Evolutionary conservation across 2,113 vertebrate genomes (phyloP).

Genomic region (Microcebus ravelobensis): DNA sequence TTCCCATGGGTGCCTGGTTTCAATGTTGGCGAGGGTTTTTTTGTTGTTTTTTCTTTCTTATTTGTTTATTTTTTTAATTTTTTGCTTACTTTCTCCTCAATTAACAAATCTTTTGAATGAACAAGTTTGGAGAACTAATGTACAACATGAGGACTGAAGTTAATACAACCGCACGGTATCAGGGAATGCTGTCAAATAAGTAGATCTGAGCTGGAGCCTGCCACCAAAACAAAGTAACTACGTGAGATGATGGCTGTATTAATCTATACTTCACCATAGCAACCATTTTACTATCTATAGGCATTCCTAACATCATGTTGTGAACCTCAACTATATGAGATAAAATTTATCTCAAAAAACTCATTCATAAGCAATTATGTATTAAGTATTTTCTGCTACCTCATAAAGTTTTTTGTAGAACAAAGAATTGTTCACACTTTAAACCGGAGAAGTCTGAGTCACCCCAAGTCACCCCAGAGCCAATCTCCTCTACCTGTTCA

Average conservation of each 20-base stretch:
- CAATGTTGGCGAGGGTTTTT: neutral
- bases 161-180: neutral
- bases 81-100: neutral
- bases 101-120: neutral
- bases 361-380: neutral
- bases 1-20: accelerated
- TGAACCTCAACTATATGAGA: neutral
- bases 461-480: neutral
- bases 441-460: neutral
- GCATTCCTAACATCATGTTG: neutral
- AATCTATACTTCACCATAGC: too few species aligned
- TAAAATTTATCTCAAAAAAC: neutral
- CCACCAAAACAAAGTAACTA: neutral
- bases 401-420: neutral
- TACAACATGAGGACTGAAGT: neutral
- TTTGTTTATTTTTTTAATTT: too few species aligned
- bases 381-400: neutral
- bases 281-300: neutral
- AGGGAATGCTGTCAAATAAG: neutral
- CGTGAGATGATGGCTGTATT: neutral
- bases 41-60: too few species aligned
- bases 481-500: accelerated
- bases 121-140: neutral
- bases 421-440: neutral
- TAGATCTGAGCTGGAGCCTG: neutral